A percentile compares a stretch with the other conserved stretches of the same genome.
These are phyloP conservation scores for Clamator glandarius DNA, from an alignment of 2,797 vertebrate genomes.

Conservation along the genomic window DNA sequence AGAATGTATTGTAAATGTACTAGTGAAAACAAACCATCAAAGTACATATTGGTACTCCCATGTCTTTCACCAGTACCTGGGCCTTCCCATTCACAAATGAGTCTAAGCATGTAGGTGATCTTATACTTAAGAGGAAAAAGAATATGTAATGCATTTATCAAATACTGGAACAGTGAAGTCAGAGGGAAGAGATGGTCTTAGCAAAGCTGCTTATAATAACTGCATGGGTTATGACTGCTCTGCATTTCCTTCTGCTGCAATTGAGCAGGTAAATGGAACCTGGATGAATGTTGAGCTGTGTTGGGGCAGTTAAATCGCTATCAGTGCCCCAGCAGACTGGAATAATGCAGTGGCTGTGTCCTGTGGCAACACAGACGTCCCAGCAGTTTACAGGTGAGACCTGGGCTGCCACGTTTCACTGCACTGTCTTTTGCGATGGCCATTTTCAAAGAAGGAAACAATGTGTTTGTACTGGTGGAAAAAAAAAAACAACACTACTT, in stretches of 20 bases:
- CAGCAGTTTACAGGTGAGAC: neutral
- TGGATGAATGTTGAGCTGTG: neutral
- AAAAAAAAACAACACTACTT: neutral
- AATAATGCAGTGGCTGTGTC: neutral
- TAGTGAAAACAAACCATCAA: constrained; percentile 43
- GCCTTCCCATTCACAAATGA: neutral
- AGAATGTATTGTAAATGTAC: constrained; percentile 56
- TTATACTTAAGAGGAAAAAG: neutral
- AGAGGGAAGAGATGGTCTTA: neutral
- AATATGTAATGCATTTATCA: neutral
- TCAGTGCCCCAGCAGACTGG: neutral
- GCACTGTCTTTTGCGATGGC: neutral
- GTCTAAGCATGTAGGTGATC: neutral
- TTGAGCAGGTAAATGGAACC: neutral
- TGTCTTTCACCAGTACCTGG: neutral
- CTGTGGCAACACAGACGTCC: accelerated
- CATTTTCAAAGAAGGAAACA: neutral
- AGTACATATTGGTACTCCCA: constrained; percentile 8
- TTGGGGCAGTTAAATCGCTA: neutral
- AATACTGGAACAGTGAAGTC: neutral
- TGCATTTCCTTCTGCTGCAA: neutral
- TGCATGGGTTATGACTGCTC: neutral
- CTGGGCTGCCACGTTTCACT: neutral
- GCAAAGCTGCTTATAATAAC: neutral
- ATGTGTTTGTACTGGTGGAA: neutral